Percentiles rank a stretch among this genome's conserved stretches.
These are phyloP conservation scores for Nylanderia fulva DNA, from an alignment of 1,140 invertebrate genomes.

Conservation along the genomic window DNA sequence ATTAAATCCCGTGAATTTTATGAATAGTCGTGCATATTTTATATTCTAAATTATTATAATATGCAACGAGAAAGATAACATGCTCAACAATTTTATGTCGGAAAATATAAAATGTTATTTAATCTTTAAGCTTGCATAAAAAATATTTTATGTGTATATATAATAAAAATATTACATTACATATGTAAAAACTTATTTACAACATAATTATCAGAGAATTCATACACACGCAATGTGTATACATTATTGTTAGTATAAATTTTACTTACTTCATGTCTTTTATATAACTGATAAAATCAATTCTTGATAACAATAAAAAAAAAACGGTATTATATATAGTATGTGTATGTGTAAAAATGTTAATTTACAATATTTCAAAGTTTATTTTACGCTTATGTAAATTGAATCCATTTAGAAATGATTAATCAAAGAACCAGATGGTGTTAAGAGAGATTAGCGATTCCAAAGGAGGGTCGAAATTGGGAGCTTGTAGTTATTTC, in stretches of 20 bases:
- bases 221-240: too few species aligned
- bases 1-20: not conserved
- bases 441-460: not conserved
- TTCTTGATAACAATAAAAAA: not conserved
- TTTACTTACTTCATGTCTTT: too few species aligned
- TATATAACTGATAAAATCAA: not conserved
- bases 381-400: not conserved
- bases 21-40: not conserved
- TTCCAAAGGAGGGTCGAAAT: not conserved
- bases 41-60: not conserved
- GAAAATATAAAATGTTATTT: not conserved
- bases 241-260: too few species aligned
- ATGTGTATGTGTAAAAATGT: not conserved
- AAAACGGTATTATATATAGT: not conserved
- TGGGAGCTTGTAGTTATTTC: slow-evolving; percentile 2
- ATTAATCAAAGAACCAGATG: not conserved
- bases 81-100: not conserved
- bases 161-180: not conserved
- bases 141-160: not conserved
- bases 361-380: not conserved
- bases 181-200: not conserved
- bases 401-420: not conserved
- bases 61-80: not conserved
- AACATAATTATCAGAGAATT: not conserved
- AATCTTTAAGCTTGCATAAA: not conserved